Evolutionary conservation across 2,888 invertebrate genomes (phyloP), one percentile per base, ranked within the genome.

Genomic region (Sipha maydis): DNA sequence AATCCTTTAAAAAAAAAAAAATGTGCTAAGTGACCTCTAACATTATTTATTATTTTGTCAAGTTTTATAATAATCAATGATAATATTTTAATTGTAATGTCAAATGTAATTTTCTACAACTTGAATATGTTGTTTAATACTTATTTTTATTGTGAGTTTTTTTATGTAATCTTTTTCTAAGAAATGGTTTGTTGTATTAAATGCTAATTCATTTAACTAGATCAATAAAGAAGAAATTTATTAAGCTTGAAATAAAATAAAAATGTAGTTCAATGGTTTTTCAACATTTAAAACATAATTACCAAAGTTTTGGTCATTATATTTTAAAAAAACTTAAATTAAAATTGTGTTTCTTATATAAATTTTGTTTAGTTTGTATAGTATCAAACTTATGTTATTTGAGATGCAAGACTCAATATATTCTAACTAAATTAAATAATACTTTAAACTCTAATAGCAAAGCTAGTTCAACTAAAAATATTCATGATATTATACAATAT

Each of bases 1-100:
- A 76, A 84, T 84, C 75, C 75, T 67, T 75, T 84, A 41, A 67
- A 84, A 77, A 41, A 84, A 77, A 41, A 67, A 84, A 77, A 41
- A 84, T 67, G 17, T 48, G 61, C 19, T 14, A 84, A 77, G 28
- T 76, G 84, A 84, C 67, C 76, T 48, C 8, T 76, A 41, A 84
- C 31, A 76, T 67, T 38, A 67, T 69, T 69, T 69, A 34, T 73
- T 56, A 31, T 61, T 84, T 76, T 67, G 28, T 77, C 8, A 67
- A 67, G 41, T 76, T 34, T 61, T 76, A 31, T 76, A 17, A 28
- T 41, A 76, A 67, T 84, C 67, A 84, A 76, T 84, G 28, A 84
- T 84, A 76, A 11, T 73, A 11, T 73, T 73, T 83, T n/a, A 83
- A 34, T 83, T 73, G 8, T 61, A 61, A 41, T 84, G 38, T 76